phyloP scores from a whole-genome alignment of 2,888 invertebrate species.

The Aquatica leii region DNA sequence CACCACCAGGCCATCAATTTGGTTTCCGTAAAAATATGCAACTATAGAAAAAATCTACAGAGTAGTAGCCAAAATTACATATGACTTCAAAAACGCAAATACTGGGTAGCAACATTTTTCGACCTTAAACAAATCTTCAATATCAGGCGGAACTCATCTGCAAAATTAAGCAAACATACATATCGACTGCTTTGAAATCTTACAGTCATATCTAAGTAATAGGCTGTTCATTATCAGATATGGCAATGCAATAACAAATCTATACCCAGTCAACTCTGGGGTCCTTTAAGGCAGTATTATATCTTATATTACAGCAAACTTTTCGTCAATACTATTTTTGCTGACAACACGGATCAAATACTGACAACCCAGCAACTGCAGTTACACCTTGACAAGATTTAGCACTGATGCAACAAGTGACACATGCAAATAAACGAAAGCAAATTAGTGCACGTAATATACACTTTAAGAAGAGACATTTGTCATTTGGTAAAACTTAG shows the following conservation, averaged over 20 bases:
- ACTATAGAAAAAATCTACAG: constrained; percentile 12
- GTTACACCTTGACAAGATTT: not conserved
- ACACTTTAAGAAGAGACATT: too few relatives aligned
- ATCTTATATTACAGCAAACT: constrained; percentile 5
- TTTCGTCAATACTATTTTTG: constrained; percentile 1
- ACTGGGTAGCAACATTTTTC: constrained; percentile 11
- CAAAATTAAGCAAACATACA: constrained; percentile 2
- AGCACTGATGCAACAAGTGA: constrained; percentile 15
- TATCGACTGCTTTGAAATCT: not conserved
- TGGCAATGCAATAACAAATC: constrained; percentile 15
- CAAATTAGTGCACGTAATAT: too few relatives aligned
- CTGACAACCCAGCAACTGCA: constrained; percentile 15
- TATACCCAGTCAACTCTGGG: constrained; percentile 19
- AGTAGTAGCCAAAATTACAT: constrained; percentile 9
- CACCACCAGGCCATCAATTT: constrained; percentile 32
- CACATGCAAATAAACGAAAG: not conserved
- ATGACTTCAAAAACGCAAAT: constrained; percentile 13
- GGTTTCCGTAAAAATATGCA: not conserved
- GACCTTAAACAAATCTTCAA: constrained; percentile 6
- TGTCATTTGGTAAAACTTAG: too few relatives aligned
- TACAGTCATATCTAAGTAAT: not conserved
- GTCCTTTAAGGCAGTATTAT: constrained; percentile 13
- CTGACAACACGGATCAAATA: constrained; percentile 16
- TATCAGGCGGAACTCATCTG: constrained; percentile 9
- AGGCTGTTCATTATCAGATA: constrained; percentile 12